Percentiles rank a stretch among this genome's conserved stretches.
Conservation (phyloP, 2,888 invertebrate genomes). For the Chymomyza caudatula region DNA sequence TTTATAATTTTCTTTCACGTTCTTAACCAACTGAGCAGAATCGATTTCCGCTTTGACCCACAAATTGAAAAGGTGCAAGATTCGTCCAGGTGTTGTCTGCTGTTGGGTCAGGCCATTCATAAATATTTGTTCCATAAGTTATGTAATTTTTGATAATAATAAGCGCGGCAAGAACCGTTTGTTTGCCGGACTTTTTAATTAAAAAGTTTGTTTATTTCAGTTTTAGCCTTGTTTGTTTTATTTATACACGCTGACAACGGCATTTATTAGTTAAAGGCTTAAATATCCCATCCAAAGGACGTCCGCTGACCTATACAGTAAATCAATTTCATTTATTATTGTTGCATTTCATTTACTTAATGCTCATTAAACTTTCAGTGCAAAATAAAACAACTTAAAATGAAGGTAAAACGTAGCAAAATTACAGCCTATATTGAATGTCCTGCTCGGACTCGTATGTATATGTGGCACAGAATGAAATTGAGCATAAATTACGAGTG, state of each 20-base stretch:
- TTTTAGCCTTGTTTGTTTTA: slow-evolving; percentile 33
- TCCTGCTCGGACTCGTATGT: no score
- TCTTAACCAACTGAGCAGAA: slow-evolving; percentile 32
- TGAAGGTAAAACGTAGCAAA: no score
- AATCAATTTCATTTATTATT: slow-evolving; percentile 14
- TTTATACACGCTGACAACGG: neutral
- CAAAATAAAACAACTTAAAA: neutral
- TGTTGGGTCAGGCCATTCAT: neutral
- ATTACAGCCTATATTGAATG: no score
- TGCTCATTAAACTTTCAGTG: slow-evolving; percentile 51
- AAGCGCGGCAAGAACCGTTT: slow-evolving; percentile 12
- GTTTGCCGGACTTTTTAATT: slow-evolving; percentile 69
- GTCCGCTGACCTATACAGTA: neutral
- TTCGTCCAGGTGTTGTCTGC: neutral
- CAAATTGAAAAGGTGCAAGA: neutral
- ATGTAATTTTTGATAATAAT: neutral
- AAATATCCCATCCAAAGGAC: neutral
- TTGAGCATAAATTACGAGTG: slow-evolving; percentile 40
- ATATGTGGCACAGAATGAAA: slow-evolving; percentile 32
- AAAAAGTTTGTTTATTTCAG: slow-evolving; percentile 61
- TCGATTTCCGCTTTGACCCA: slow-evolving; percentile 44
- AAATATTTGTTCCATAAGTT: neutral
- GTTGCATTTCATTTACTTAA: slow-evolving; percentile 25
- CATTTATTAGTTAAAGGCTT: neutral
- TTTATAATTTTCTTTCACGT: slow-evolving; percentile 32